Conservation (phyloP, 2,888 invertebrate genomes). For the Molorchus minor region DNA sequence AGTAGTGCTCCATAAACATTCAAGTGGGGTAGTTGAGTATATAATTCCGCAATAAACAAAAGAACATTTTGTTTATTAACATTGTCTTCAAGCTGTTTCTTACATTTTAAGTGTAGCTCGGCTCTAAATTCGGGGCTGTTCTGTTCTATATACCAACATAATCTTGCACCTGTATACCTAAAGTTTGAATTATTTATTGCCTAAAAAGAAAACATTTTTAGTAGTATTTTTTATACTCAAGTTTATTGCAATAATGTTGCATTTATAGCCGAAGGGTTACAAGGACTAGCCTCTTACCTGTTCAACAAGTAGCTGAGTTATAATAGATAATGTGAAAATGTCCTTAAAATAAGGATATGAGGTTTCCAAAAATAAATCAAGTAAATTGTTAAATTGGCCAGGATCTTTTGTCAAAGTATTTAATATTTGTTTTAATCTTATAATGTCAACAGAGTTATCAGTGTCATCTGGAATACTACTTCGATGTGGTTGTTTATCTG, state of each 20-base stretch:
- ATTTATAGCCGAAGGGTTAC: no score
- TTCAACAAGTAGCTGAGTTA: slow-evolving; percentile 75
- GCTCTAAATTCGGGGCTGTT: slow-evolving; percentile 68
- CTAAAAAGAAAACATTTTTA: slow-evolving; percentile 64
- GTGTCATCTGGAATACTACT: neutral
- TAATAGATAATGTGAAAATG: slow-evolving; percentile 68
- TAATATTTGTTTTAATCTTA: slow-evolving; percentile 75
- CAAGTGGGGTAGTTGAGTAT: slow-evolving; percentile 76
- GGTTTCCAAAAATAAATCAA: slow-evolving; percentile 75
- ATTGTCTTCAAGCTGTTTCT: slow-evolving; percentile 63
- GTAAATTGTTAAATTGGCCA: slow-evolving; percentile 77
- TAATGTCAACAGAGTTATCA: slow-evolving; percentile 55
- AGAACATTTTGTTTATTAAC: slow-evolving; percentile 75
- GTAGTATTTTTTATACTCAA: no score
- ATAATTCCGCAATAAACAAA: slow-evolving; percentile 86
- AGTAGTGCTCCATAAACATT: slow-evolving; percentile 73
- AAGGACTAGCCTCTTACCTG: no score
- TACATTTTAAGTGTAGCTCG: slow-evolving; percentile 67
- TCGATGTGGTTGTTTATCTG: neutral
- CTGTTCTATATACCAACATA: slow-evolving; percentile 81
- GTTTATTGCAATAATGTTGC: no score
- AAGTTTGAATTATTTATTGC: slow-evolving; percentile 85
- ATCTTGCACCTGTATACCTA: slow-evolving; percentile 86
- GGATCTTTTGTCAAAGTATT: slow-evolving; percentile 80
- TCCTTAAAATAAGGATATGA: slow-evolving; percentile 74